phyloP scores from a whole-genome alignment of 2,113 vertebrate genomes.

The Sceloporus undulatus region DNA sequence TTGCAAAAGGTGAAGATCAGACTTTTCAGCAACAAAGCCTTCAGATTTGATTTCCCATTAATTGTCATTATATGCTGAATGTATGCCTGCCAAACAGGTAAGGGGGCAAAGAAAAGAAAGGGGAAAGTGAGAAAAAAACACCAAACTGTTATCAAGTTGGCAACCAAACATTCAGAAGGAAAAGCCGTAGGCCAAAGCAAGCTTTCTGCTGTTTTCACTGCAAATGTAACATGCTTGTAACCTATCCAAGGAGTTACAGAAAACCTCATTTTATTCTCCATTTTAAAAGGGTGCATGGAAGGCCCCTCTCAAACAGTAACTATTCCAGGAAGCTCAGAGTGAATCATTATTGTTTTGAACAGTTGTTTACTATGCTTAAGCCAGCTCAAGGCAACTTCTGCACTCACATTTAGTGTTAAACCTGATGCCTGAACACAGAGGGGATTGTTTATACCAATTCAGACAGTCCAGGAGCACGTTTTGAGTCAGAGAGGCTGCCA shows the following conservation, averaged over 20 bases:
- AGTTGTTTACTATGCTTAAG: slow-evolving; percentile 8
- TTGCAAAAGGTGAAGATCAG: slow-evolving; percentile 14
- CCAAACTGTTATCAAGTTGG: slow-evolving; percentile 19
- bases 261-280: slow-evolving; percentile 41
- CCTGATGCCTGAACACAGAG: slow-evolving; percentile 36
- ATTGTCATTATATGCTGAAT: slow-evolving; percentile 19
- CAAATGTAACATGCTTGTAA: slow-evolving; percentile 36
- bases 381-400: slow-evolving; percentile 19
- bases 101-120: too few species aligned
- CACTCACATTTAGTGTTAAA: slow-evolving; percentile 31
- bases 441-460: not conserved
- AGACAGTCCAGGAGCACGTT: not conserved
- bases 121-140: not conserved
- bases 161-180: slow-evolving; percentile 38
- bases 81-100: not conserved
- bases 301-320: slow-evolving; percentile 51
- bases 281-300: slow-evolving; percentile 38
- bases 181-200: slow-evolving; percentile 6
- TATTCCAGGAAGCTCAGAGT: slow-evolving; percentile 22
- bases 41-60: slow-evolving; percentile 17
- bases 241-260: slow-evolving; percentile 45
- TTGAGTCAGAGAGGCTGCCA: not conserved
- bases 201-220: slow-evolving; percentile 33
- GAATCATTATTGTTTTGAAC: slow-evolving; percentile 1
- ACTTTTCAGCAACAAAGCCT: slow-evolving; percentile 13